phyloP scores from a whole-genome alignment of 2,113 vertebrate species.

The cat (Felis catus) region F.catus_Fca126_mat1.0 CM031419.1:122445001-122445500 shows the following conservation, averaged over 20 bases:
- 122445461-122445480: not conserved
- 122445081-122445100: too few relatives aligned
- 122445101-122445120: too few relatives aligned
- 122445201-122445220: not conserved
- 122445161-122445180: not conserved
- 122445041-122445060: too few relatives aligned
- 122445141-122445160: not conserved
- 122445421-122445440: not conserved
- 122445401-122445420: not conserved
- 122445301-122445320: not conserved
- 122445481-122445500: not conserved
- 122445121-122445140: too few relatives aligned
- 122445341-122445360: not conserved
- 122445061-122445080: too few relatives aligned
- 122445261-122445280: rapidly evolving
- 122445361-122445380: too few relatives aligned
- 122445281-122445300: not conserved
- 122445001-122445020: too few relatives aligned
- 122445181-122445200: not conserved
- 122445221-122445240: not conserved
- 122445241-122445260: not conserved
- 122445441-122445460: not conserved
- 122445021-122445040: too few relatives aligned
- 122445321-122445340: too few relatives aligned
- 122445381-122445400: not conserved